phyloP scores from a whole-genome alignment of 2,113 vertebrate species.

The Halichoerus grypus region DNA sequence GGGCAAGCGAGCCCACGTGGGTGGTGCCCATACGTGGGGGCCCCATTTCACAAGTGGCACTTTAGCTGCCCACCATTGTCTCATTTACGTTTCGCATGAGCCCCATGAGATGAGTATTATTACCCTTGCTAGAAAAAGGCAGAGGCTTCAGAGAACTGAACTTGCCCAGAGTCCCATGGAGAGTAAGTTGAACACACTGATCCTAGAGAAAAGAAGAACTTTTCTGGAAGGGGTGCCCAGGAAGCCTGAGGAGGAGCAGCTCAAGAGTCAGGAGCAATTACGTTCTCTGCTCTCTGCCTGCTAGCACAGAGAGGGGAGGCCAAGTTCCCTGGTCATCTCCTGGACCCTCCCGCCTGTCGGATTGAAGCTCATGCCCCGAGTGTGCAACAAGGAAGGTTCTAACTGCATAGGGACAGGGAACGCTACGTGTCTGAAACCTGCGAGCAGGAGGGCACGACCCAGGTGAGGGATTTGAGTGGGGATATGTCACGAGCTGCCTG shows the following conservation, averaged over 20 bases:
- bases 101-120: neutral
- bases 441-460: rapidly evolving
- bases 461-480: neutral
- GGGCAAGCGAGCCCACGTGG: rapidly evolving
- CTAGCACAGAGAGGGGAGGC: neutral
- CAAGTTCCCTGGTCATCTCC: neutral
- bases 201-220: neutral
- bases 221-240: neutral
- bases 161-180: neutral
- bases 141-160: neutral
- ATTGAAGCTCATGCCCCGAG: no score
- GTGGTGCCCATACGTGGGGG: rapidly evolving
- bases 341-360: neutral
- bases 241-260: neutral
- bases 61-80: neutral
- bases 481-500: neutral
- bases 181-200: neutral
- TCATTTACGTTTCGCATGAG: neutral
- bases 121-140: neutral
- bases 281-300: neutral
- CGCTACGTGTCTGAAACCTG: rapidly evolving
- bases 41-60: neutral
- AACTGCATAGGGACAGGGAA: rapidly evolving
- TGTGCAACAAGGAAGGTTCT: neutral
- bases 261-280: neutral